Evolutionary conservation across 2,888 invertebrate genomes (phyloP).

Genomic region (Pantelozetes paolii): DNA sequence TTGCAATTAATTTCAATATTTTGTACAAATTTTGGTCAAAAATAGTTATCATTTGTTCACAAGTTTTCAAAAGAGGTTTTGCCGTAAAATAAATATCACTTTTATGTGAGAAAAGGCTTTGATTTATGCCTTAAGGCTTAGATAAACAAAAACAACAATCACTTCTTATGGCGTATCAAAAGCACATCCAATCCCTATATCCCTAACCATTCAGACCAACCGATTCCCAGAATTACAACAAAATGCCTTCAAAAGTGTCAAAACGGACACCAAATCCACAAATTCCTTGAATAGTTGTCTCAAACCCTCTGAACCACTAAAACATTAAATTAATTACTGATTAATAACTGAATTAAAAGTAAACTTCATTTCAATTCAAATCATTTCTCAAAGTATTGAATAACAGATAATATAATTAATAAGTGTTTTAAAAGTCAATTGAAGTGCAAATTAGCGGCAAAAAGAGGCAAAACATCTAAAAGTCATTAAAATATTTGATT

Average conservation of each 20-base stretch:
- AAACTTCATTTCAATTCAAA: no score
- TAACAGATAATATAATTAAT: no score
- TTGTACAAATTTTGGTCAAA: not conserved
- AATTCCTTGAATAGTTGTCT: not conserved
- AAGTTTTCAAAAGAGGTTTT: not conserved
- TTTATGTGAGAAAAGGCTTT: not conserved
- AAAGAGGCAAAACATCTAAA: not conserved
- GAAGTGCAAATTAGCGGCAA: not conserved
- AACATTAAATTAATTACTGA: not conserved
- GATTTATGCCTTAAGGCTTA: slow-evolving; percentile 24
- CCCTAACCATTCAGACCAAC: slow-evolving; percentile 15
- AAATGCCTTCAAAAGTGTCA: not conserved
- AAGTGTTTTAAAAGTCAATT: no score
- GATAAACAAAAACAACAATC: slow-evolving; percentile 31
- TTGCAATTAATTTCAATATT: not conserved
- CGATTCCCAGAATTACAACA: slow-evolving; percentile 12
- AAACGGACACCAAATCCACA: not conserved
- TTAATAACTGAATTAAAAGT: no score
- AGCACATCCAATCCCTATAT: slow-evolving; percentile 29
- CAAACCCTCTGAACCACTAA: not conserved
- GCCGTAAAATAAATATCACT: not conserved
- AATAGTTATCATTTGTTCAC: not conserved
- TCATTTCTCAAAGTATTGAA: no score
- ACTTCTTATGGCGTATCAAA: slow-evolving; percentile 23
- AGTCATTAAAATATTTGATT: slow-evolving; percentile 5